Base-by-base conservation (phyloP, 2,113 vertebrate species). In the Caracal caracal region DNA sequence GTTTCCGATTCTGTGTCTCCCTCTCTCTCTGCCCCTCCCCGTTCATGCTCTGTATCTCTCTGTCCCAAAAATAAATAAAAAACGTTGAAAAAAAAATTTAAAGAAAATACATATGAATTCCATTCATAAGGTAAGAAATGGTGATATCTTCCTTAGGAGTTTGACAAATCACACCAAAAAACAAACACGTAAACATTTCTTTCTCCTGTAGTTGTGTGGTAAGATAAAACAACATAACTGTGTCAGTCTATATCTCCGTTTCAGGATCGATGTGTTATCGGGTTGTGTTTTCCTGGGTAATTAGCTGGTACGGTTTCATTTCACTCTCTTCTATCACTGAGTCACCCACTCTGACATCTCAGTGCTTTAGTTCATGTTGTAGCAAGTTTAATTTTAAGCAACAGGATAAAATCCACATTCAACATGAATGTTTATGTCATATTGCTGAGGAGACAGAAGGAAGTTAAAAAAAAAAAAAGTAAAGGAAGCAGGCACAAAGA, bases 291-390 rank as follows among this genome's bases (percentile, higher is more conserved):
- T 99, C 99, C 97, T 99, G 98, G 26, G 98, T 98, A 90, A 99
- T 99, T 93, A 99, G 98, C 70, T 98, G 99, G 98, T 99, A 99
- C 0, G 98, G 98, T 95, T 99, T 99, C 98, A 99, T 98, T 97
- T 99, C 98, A 4, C 98, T 98, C 97, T 99, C 99, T 94, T 99
- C 99, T 96, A 99, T 98, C 96, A 99, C 99, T 0, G 98, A 99
- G 98, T 99, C 99, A 13, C 99, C 99, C 97, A 99, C 98, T 90
- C 99, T 99, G 0, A 98, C 97, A 94, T 99, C 99, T 59, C 93
- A 98, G 19, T 94, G 98, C 90, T 98, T 98, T 87, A 99, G 95
- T 96, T 99, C 99, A 0, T 99, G 99, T 35, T 99, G 98, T 56
- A 99, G 99, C 37, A 76, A 78, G 89, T 86, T 47, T 61, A 43